These are phyloP conservation scores for Mycalesis mineus DNA, from an alignment of 2,888 invertebrate species.

Conservation along the genomic window DNA sequence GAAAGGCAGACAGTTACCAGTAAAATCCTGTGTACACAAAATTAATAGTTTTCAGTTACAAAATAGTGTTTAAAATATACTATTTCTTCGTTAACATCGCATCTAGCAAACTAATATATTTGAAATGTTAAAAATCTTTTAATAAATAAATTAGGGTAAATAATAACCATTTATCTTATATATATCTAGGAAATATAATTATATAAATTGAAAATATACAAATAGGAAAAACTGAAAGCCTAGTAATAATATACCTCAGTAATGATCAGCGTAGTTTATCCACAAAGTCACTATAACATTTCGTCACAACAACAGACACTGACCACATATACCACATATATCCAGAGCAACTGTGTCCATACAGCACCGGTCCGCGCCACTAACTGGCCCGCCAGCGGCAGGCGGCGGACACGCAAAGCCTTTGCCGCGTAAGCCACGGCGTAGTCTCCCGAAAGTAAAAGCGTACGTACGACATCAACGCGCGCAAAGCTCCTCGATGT, in stretches of 20 bases:
- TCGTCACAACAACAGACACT: background rate
- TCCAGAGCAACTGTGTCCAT: background rate
- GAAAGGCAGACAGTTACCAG: too few relatives aligned
- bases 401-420: background rate
- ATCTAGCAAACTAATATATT: too few relatives aligned
- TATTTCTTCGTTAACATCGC: too few relatives aligned
- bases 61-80: too few relatives aligned
- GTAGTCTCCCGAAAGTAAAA: conserved; percentile 25
- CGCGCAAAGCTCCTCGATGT: conserved; percentile 24
- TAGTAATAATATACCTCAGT: background rate
- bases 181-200: too few relatives aligned
- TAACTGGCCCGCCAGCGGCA: conserved; percentile 12
- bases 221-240: background rate
- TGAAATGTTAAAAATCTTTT: too few relatives aligned
- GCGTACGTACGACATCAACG: conserved; percentile 27
- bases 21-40: too few relatives aligned
- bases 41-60: too few relatives aligned
- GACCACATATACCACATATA: background rate
- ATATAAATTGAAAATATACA: too few relatives aligned
- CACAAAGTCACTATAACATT: background rate
- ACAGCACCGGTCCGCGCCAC: conserved; percentile 10
- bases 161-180: too few relatives aligned
- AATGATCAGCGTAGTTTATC: background rate
- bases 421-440: conserved; percentile 22
- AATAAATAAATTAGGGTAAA: too few relatives aligned